A percentile compares a stretch with the other conserved stretches of the same genome.
phyloP scores from a whole-genome alignment of 2,113 vertebrate species.

The Pedetes capensis region DNA sequence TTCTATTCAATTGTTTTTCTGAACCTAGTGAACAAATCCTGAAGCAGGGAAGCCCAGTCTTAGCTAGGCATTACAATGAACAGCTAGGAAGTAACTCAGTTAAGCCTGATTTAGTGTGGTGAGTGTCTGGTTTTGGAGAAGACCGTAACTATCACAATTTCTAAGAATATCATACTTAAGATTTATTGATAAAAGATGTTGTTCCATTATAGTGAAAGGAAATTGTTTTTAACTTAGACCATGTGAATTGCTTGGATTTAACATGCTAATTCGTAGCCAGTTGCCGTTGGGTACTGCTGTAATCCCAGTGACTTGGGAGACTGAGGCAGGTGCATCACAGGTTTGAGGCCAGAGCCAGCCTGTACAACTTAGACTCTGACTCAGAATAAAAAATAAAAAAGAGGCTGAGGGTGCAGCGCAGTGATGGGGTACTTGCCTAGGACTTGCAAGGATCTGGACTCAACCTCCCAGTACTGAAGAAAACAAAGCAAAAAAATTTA shows the following conservation, averaged over 20 bases:
- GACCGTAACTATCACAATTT: not conserved
- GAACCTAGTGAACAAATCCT: not conserved
- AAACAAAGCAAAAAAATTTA: too few species aligned
- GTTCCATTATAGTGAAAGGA: not conserved
- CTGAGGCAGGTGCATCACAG: too few species aligned
- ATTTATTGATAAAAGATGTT: not conserved
- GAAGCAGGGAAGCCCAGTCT: not conserved
- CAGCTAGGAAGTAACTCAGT: not conserved
- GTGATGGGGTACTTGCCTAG: too few species aligned
- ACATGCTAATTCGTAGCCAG: not conserved
- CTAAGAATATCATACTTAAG: not conserved
- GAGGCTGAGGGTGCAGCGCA: too few species aligned
- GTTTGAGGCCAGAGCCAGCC: too few species aligned
- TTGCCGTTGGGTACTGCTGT: too few species aligned
- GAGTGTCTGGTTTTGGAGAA: constrained; percentile 16
- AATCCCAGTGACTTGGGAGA: too few species aligned
- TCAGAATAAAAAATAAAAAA: too few species aligned
- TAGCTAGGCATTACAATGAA: not conserved
- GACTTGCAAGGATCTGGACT: too few species aligned
- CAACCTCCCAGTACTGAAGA: too few species aligned
- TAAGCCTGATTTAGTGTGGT: not conserved
- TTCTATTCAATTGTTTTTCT: constrained; percentile 1
- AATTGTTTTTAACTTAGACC: not conserved
- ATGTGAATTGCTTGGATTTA: constrained; percentile 11
- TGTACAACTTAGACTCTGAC: too few species aligned